A percentile compares a stretch with the other conserved stretches of the same genome.
phyloP scores from a whole-genome alignment of 2,113 vertebrate species.

The sheep (Ovis aries) region DNA sequence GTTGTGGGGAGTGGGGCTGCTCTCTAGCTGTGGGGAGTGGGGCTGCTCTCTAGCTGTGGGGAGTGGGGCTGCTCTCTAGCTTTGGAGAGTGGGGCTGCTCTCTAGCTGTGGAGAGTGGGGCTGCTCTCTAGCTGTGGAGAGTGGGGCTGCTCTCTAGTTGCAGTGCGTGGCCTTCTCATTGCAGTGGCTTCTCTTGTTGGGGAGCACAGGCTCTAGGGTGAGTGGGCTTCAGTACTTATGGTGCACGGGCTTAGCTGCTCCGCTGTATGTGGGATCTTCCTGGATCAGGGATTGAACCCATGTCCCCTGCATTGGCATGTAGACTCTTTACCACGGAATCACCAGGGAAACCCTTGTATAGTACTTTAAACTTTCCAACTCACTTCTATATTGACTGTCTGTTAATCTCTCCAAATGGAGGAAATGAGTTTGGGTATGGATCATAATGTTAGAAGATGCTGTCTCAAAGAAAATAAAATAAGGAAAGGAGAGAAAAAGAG shows the following conservation, averaged over 20 bases:
- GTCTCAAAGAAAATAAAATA: neutral
- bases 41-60: no score
- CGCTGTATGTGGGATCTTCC: neutral
- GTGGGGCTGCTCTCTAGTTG: neutral
- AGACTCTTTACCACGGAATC: neutral
- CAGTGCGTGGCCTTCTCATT: fast-evolving
- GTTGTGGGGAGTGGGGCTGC: neutral
- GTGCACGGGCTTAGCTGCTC: neutral
- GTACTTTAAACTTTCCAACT: neutral
- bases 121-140: no score
- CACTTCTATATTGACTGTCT: neutral
- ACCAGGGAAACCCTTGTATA: neutral
- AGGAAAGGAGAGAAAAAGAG: neutral
- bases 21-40: neutral
- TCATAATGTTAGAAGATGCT: neutral
- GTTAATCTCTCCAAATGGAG: neutral
- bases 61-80: no score
- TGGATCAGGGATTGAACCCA: neutral
- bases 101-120: no score
- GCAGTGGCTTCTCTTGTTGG: neutral
- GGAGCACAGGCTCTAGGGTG: neutral
- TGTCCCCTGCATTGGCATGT: neutral
- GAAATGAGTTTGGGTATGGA: neutral
- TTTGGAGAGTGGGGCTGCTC: no score
- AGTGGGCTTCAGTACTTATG: neutral